A percentile compares a stretch with the other conserved stretches of the same genome.
phyloP scores from a whole-genome alignment of 1,140 invertebrate species.

The Cataglyphis hispanica region DNA sequence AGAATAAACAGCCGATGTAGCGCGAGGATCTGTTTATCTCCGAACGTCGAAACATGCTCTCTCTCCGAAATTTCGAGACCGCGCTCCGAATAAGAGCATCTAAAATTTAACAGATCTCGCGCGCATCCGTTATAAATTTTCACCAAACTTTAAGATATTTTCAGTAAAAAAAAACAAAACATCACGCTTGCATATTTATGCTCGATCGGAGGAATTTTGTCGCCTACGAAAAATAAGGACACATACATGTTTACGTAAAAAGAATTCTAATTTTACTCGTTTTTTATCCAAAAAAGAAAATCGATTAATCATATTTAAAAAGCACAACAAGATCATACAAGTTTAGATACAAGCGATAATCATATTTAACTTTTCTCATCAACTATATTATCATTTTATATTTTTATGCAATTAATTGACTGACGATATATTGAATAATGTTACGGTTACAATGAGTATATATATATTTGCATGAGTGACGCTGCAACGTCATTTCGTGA shows the following conservation, averaged over 20 bases:
- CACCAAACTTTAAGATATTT: background rate
- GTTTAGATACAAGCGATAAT: background rate
- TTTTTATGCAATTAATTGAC: background rate
- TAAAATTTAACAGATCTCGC: conserved; percentile 15
- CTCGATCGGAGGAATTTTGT: background rate
- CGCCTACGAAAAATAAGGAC: background rate
- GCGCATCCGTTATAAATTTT: conserved; percentile 1
- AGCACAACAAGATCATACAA: background rate
- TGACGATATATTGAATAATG: conserved; percentile 4
- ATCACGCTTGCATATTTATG: background rate
- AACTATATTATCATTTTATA: background rate
- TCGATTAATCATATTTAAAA: background rate
- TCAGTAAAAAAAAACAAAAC: background rate
- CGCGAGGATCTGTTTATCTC: background rate
- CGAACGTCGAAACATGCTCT: conserved; percentile 16
- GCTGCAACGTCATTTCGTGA: conserved; percentile 63
- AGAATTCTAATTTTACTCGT: background rate
- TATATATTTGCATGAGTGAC: conserved; percentile 44
- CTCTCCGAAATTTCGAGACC: conserved; percentile 25
- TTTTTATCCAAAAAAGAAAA: background rate
- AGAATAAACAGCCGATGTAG: conserved; percentile 21
- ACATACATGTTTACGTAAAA: background rate
- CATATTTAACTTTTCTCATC: background rate
- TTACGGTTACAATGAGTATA: background rate
- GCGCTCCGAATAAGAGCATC: background rate